Evolutionary conservation across 2,113 vertebrate species (phyloP).

Genomic region (Myxocyprinus asiaticus): DNA sequence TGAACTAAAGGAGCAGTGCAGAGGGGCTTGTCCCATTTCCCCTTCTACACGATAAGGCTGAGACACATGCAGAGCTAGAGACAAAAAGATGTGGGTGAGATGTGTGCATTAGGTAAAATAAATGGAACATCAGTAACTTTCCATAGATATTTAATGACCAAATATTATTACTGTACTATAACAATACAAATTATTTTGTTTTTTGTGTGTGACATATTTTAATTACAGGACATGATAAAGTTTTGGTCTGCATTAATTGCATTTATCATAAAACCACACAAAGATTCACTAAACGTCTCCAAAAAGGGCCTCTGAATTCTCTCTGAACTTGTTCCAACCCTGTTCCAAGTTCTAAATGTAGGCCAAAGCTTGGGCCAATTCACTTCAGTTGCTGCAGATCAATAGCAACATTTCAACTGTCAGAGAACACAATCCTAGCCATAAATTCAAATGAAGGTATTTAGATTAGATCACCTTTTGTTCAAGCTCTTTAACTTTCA

Average conservation of each 20-base stretch:
- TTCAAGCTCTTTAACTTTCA: too few species aligned
- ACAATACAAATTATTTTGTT: too few species aligned
- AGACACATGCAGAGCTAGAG: conserved; percentile 57
- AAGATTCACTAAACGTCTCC: neutral
- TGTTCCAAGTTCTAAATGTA: neutral
- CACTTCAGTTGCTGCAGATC: neutral
- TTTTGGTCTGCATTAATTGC: too few species aligned
- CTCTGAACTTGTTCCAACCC: neutral
- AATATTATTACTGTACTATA: neutral
- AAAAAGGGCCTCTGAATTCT: neutral
- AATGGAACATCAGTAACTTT: neutral
- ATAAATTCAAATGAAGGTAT: neutral
- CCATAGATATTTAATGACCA: too few species aligned
- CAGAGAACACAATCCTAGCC: neutral
- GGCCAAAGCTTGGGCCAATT: neutral
- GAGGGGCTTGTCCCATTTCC: conserved; percentile 46
- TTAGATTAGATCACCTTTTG: too few species aligned
- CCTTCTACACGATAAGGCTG: conserved; percentile 64
- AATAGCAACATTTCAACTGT: neutral
- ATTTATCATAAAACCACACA: neutral
- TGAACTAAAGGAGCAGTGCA: conserved; percentile 51
- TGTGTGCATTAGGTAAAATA: neutral
- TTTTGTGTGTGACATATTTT: too few species aligned
- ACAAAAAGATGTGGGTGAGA: neutral
- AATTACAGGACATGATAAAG: neutral